Evolutionary conservation across 2,888 invertebrate species (phyloP).

Genomic region (Strigamia crassipes): DNA sequence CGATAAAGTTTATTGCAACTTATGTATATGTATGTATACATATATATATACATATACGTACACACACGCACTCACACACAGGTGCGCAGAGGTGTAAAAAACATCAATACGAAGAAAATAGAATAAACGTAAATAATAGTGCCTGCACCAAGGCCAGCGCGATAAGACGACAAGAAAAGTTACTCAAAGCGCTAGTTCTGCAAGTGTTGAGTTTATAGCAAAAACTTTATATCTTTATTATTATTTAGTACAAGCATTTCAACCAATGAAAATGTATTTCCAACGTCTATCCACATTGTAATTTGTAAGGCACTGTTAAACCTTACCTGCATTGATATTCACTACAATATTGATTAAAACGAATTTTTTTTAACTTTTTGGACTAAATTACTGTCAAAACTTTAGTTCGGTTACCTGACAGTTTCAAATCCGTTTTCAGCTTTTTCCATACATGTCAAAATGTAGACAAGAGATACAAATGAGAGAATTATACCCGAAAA

Average conservation of each 20-base stretch:
- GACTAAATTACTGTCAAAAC: neutral
- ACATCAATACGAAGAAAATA: neutral
- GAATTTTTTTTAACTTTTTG: no score
- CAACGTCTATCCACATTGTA: no score
- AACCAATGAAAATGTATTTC: no score
- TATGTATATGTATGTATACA: no score
- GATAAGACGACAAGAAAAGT: constrained; percentile 15
- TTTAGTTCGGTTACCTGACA: neutral
- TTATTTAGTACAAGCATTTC: no score
- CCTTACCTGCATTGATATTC: neutral
- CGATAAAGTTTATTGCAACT: constrained; percentile 13
- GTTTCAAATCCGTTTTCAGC: neutral
- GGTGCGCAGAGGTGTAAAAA: neutral
- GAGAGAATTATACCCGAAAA: neutral
- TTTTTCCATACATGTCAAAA: neutral
- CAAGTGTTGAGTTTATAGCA: no score
- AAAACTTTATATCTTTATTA: no score
- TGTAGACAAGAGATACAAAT: neutral
- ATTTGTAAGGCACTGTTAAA: no score
- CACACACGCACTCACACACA: neutral
- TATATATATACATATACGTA: no score
- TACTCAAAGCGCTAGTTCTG: neutral
- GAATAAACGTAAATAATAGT: neutral
- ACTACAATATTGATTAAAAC: neutral
- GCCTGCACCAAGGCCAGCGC: no score